Conservation (phyloP, 2,888 invertebrate genomes). For the Mythimna pallens region DNA sequence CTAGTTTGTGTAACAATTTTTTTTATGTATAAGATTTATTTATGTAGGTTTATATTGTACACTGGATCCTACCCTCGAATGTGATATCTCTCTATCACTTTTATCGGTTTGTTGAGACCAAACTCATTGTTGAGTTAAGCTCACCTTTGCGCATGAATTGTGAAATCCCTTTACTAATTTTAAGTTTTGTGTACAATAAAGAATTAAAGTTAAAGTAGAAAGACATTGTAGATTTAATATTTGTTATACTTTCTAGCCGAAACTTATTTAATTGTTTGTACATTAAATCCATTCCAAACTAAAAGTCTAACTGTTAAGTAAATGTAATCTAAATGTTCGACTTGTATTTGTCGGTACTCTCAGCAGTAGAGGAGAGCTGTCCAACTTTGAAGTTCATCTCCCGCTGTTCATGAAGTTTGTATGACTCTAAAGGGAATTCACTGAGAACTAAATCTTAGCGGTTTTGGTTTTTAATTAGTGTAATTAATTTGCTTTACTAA, state of each 20-base stretch:
- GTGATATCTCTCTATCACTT: too few relatives aligned
- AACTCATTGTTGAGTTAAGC: too few relatives aligned
- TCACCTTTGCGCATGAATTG: too few relatives aligned
- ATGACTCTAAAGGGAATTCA: constrained; percentile 16
- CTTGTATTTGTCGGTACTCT: constrained; percentile 20
- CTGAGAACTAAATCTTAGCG: not conserved
- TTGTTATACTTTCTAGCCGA: not conserved
- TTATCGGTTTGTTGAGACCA: too few relatives aligned
- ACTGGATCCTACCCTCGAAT: too few relatives aligned
- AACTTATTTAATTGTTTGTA: not conserved
- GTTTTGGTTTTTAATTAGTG: constrained; percentile 16
- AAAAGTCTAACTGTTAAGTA: constrained; percentile 13
- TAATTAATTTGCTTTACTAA: not conserved
- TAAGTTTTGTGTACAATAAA: too few relatives aligned
- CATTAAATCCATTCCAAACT: not conserved
- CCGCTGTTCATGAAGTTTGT: constrained; percentile 40
- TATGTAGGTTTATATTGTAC: too few relatives aligned
- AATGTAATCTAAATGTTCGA: constrained; percentile 16
- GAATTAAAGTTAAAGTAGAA: too few relatives aligned
- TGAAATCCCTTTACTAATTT: too few relatives aligned
- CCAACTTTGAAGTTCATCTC: constrained; percentile 44
- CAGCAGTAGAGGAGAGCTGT: constrained; percentile 10
- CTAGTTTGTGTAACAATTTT: too few relatives aligned
- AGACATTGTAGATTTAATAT: not conserved
- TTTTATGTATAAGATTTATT: too few relatives aligned